Conservation (phyloP, 2,113 vertebrate species). For the Muntiacus reevesi region DNA sequence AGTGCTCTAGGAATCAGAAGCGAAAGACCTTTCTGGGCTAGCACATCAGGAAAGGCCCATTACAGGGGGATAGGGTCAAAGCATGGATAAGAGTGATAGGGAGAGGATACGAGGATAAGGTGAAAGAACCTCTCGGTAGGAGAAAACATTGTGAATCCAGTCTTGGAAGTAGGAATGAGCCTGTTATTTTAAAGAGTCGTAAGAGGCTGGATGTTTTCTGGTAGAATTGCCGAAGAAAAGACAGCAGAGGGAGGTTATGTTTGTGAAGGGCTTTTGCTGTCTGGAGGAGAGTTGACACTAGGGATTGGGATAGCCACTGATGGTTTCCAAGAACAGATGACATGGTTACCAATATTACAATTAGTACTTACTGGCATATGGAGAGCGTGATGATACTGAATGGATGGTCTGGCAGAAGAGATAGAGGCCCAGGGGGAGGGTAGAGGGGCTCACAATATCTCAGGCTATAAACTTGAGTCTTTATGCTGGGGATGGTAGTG, state of each 20-base stretch:
- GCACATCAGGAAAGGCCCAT: background rate
- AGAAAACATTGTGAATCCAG: background rate
- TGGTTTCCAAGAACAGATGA: conserved; percentile 7
- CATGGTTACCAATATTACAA: background rate
- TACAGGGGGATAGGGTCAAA: background rate
- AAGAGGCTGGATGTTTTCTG: background rate
- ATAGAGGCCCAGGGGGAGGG: background rate
- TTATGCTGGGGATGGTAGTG: background rate
- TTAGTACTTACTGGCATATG: background rate
- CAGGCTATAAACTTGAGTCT: background rate
- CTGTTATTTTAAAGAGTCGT: conserved; percentile 21
- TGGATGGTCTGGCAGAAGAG: background rate
- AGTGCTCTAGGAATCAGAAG: background rate
- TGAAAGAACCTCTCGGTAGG: background rate
- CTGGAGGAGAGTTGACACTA: background rate
- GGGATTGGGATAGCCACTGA: background rate
- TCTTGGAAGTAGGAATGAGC: background rate
- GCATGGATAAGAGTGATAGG: background rate
- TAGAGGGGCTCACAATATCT: background rate
- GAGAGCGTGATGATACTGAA: background rate
- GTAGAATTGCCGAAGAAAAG: background rate
- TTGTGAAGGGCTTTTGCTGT: background rate
- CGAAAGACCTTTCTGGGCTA: background rate
- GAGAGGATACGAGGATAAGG: background rate
- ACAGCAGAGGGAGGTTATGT: background rate